Percentiles rank a stretch among this genome's conserved stretches.
phyloP scores from a whole-genome alignment of 2,797 vertebrate species.

The Chrysocyon brachyurus region DNA sequence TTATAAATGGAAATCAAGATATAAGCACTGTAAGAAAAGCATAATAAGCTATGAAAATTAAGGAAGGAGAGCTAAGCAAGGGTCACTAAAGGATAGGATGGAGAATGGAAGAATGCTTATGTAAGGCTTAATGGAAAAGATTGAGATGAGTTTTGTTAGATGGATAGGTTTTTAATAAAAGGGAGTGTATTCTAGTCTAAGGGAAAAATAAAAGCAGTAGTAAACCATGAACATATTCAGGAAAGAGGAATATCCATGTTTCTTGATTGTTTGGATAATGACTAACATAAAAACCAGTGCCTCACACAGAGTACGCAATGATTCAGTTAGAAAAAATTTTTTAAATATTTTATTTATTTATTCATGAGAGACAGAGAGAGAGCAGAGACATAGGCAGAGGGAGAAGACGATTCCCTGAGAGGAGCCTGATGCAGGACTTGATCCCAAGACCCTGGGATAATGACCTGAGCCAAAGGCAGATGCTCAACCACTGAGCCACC shows the following conservation, averaged over 20 bases:
- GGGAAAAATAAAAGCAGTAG: not conserved
- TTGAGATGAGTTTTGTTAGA: not conserved
- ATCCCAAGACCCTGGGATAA: too few relatives aligned
- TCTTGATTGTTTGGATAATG: not conserved
- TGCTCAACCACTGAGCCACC: too few relatives aligned
- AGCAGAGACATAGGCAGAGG: too few relatives aligned
- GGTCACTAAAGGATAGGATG: not conserved
- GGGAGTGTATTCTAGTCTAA: not conserved
- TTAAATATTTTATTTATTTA: too few relatives aligned
- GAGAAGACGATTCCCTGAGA: too few relatives aligned
- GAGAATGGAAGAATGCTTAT: not conserved
- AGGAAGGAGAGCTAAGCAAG: not conserved
- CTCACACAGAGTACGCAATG: not conserved
- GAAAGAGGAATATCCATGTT: not conserved
- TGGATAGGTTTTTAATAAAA: slow-evolving; percentile 1
- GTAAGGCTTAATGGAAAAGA: not conserved
- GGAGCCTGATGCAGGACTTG: too few relatives aligned
- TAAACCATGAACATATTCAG: not conserved
- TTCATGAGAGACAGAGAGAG: too few relatives aligned
- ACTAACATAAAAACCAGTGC: not conserved
- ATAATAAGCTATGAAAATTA: not conserved
- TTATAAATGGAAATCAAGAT: slow-evolving; percentile 4
- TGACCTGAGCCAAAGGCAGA: too few relatives aligned
- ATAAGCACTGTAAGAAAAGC: not conserved
- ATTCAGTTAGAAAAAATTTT: not conserved